phyloP scores from a whole-genome alignment of 2,797 vertebrate species.

The Aythya fuligula region DNA sequence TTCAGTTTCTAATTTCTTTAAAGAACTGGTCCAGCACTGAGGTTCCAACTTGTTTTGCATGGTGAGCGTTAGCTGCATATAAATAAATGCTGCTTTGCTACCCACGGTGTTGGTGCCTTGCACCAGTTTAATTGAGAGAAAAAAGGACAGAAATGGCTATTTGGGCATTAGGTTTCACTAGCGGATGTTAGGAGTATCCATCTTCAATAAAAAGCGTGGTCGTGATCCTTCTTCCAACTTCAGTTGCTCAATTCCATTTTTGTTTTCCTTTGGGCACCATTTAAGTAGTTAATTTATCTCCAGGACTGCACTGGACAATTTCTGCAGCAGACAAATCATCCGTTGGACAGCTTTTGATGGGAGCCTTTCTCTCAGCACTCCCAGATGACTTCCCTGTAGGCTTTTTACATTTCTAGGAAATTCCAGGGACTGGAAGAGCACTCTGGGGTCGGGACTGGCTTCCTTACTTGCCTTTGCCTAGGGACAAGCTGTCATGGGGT shows the following conservation, averaged over 20 bases:
- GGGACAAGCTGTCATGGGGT: background rate
- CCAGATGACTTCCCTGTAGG: background rate
- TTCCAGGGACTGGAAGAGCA: background rate
- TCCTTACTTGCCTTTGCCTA: background rate
- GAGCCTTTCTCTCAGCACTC: background rate
- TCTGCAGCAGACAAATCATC: background rate
- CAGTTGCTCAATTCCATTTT: background rate
- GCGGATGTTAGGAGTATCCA: background rate
- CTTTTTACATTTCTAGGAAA: background rate
- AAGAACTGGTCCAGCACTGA: rapidly evolving
- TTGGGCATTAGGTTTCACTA: background rate
- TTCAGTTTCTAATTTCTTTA: background rate
- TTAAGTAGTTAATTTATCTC: background rate
- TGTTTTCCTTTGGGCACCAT: background rate
- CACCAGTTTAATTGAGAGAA: background rate
- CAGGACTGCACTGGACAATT: background rate
- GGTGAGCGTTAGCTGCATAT: background rate
- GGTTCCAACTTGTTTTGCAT: background rate
- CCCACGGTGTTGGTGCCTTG: background rate
- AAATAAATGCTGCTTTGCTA: rapidly evolving
- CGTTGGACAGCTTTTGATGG: background rate
- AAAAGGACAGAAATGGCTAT: background rate
- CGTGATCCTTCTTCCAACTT: background rate
- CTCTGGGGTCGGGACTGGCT: background rate
- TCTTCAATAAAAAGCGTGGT: background rate